Percentiles rank a stretch among this genome's conserved stretches.
These are phyloP conservation scores for Chloroclysta siterata DNA, from an alignment of 2,888 invertebrate genomes.

Conservation along the genomic window DNA sequence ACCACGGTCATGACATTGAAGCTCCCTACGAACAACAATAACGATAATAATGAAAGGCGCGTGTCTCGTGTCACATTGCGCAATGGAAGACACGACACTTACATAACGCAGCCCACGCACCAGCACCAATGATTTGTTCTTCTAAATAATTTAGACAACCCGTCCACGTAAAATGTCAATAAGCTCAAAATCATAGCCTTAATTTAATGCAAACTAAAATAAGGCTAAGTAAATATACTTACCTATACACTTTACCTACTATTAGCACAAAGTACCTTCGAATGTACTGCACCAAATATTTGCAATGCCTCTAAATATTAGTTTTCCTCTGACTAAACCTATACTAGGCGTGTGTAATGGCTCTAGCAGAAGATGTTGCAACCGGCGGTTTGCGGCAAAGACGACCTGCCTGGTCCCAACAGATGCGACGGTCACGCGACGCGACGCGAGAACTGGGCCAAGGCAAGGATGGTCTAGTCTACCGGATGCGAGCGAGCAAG, in stretches of 20 bases:
- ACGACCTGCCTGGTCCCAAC: conserved; percentile 49
- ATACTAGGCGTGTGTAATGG: conserved; percentile 43
- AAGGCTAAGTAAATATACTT: no score
- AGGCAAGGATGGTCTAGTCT: conserved; percentile 69
- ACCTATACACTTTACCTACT: no score
- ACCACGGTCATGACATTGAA: conserved; percentile 78
- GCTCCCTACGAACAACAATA: conserved; percentile 57
- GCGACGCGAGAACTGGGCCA: conserved; percentile 67
- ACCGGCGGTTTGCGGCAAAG: conserved; percentile 45
- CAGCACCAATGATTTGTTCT: conserved; percentile 53
- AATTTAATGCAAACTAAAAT: no score
- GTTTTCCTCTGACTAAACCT: conserved; percentile 21
- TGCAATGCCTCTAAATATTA: conserved; percentile 23
- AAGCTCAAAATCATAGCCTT: conserved; percentile 30
- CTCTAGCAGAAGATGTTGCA: conserved; percentile 55
- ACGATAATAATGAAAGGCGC: conserved; percentile 53
- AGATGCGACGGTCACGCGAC: conserved; percentile 71
- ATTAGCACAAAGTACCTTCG: no score
- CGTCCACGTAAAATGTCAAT: conserved; percentile 43
- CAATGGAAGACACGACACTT: conserved; percentile 52
- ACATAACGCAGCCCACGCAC: conserved; percentile 58
- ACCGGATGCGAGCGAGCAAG: conserved; percentile 60
- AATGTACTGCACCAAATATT: conserved; percentile 33
- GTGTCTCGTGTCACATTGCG: conserved; percentile 47
- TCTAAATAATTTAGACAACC: conserved; percentile 44